Percentiles rank a stretch among this genome's conserved stretches.
These are phyloP conservation scores for Ditylenchus dipsaci DNA, from an alignment of 1,140 invertebrate genomes.

Conservation along the genomic window DNA sequence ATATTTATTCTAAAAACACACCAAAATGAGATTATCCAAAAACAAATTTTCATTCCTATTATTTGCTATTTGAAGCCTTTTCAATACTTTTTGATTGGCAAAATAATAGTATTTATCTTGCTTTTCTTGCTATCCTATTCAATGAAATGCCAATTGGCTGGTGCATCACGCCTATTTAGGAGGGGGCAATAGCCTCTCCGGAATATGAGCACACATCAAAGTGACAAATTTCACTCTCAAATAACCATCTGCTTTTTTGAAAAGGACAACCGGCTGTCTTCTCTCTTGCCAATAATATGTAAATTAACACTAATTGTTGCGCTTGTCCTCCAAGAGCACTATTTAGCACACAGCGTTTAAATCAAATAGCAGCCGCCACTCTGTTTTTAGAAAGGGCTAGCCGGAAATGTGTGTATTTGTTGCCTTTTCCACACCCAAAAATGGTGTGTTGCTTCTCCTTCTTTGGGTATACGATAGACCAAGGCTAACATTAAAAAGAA, in stretches of 20 bases:
- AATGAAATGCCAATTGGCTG: background rate
- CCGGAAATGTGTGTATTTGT: background rate
- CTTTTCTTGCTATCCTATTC: too few relatives aligned
- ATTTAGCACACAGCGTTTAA: background rate
- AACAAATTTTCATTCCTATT: too few relatives aligned
- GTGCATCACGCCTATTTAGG: background rate
- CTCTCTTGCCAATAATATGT: background rate
- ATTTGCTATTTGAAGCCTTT: too few relatives aligned
- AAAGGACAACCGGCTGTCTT: background rate
- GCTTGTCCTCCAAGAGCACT: background rate
- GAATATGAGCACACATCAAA: background rate
- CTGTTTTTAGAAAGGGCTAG: background rate
- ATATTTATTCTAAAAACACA: too few relatives aligned
- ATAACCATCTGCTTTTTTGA: background rate
- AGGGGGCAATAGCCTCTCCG: background rate
- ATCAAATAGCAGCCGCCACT: background rate
- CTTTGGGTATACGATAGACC: background rate
- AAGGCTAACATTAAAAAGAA: background rate
- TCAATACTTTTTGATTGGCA: too few relatives aligned
- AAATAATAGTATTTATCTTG: too few relatives aligned
- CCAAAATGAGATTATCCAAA: too few relatives aligned
- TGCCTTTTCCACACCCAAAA: background rate
- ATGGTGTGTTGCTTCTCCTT: background rate
- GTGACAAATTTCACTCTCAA: background rate
- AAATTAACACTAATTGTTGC: slow-evolving; percentile 4